Conservation (phyloP, 2,888 invertebrate species). For the Polydrusus pterygomalis region DNA sequence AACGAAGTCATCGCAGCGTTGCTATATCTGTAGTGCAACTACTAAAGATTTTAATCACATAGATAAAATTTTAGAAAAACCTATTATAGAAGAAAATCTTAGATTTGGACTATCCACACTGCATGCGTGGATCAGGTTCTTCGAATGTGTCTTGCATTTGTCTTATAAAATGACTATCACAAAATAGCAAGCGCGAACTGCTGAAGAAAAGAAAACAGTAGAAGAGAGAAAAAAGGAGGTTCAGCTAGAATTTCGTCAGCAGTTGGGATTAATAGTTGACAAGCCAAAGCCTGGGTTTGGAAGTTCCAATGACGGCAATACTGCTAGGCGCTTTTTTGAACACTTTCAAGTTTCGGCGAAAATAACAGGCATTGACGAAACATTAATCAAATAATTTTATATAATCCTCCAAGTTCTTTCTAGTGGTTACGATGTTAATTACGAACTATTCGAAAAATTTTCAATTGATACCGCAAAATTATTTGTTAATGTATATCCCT, state of each 20-base stretch:
- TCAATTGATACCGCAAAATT: too few species aligned
- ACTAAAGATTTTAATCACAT: neutral
- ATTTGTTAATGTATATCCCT: too few species aligned
- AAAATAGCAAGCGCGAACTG: conserved; percentile 4
- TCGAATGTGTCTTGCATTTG: too few species aligned
- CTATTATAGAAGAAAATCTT: conserved; percentile 4
- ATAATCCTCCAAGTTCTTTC: too few species aligned
- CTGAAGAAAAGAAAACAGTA: neutral
- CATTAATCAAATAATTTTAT: too few species aligned
- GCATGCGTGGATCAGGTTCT: conserved; percentile 13
- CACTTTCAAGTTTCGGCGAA: too few species aligned
- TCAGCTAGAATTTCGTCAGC: neutral
- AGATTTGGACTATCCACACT: conserved; percentile 10
- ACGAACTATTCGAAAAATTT: too few species aligned
- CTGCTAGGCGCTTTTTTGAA: too few species aligned
- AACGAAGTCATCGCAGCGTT: conserved; percentile 7
- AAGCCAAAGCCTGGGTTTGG: too few species aligned
- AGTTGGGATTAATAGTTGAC: neutral
- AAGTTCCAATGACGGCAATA: too few species aligned
- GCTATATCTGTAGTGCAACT: conserved; percentile 3
- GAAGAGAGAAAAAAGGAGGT: conserved; percentile 8
- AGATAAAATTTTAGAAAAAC: conserved; percentile 11
- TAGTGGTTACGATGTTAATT: too few species aligned
- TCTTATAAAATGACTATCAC: conserved; percentile 6
- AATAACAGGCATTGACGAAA: too few species aligned